Percentiles rank a stretch among this genome's conserved stretches.
Evolutionary conservation across 2,888 invertebrate genomes (phyloP).

Genomic region (Coremacera marginata): DNA sequence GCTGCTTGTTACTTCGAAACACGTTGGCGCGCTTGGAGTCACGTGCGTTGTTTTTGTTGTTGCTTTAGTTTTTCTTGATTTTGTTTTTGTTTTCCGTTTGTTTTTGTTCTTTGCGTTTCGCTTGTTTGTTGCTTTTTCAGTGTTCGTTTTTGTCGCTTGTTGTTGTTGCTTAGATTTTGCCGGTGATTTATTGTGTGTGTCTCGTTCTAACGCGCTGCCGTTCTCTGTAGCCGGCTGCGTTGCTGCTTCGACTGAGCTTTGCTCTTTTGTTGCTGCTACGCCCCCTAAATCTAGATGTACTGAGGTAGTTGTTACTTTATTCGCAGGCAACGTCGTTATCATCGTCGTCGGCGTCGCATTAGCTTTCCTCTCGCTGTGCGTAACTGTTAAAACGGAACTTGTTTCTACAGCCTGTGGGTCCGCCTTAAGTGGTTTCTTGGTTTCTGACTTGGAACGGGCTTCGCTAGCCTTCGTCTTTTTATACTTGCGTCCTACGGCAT

Average conservation of each 20-base stretch:
- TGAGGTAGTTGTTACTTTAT: constrained; percentile 47
- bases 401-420: constrained; percentile 10
- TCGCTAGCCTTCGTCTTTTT: constrained; percentile 49
- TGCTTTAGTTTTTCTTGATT: neutral
- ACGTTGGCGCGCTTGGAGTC: neutral
- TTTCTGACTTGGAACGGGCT: constrained; percentile 70
- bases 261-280: neutral
- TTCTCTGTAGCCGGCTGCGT: constrained; percentile 43
- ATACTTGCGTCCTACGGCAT: constrained; percentile 42
- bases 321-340: constrained; percentile 25
- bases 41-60: neutral
- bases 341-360: neutral
- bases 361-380: constrained; percentile 23
- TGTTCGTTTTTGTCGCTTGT: constrained; percentile 5
- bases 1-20: neutral
- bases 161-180: constrained; percentile 33
- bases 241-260: constrained; percentile 13
- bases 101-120: constrained; percentile 11
- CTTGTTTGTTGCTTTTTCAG: neutral
- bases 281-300: constrained; percentile 18
- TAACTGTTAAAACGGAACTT: constrained; percentile 17
- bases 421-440: constrained; percentile 63
- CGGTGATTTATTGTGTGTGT: neutral
- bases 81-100: neutral
- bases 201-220: neutral